Evolutionary conservation across 1,140 invertebrate species (phyloP).

Genomic region (Tetragonula clypearis): DNA sequence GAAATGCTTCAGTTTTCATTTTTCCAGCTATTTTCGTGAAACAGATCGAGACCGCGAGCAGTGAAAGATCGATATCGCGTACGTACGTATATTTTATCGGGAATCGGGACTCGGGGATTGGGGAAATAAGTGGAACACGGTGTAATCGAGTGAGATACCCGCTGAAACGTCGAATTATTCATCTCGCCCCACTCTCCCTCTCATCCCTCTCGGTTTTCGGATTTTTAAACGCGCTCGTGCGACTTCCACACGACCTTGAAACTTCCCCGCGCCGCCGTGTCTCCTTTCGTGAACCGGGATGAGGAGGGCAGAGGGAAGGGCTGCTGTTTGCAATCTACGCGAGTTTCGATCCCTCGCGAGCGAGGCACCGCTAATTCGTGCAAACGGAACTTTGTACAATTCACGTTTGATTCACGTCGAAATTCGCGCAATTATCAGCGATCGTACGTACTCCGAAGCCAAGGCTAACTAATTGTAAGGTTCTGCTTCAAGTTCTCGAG

Average conservation of each 20-base stretch:
- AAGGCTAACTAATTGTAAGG: not conserved
- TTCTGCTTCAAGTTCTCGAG: too few relatives aligned
- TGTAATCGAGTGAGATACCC: not conserved
- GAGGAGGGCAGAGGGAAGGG: not conserved
- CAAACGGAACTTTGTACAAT: not conserved
- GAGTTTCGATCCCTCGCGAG: not conserved
- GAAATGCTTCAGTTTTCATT: too few relatives aligned
- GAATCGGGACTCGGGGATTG: too few relatives aligned
- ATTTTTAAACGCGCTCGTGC: not conserved
- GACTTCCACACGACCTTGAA: not conserved
- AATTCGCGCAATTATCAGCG: constrained; percentile 1
- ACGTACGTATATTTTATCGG: too few relatives aligned
- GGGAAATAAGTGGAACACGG: too few relatives aligned
- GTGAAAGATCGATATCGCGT: too few relatives aligned
- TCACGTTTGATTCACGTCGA: not conserved
- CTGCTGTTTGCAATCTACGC: not conserved
- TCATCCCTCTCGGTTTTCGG: too few relatives aligned
- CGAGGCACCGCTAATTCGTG: not conserved
- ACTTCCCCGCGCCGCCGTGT: not conserved
- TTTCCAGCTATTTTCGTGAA: too few relatives aligned
- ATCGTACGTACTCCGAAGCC: not conserved
- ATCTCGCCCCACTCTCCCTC: not conserved
- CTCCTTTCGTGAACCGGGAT: not conserved
- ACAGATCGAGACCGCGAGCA: too few relatives aligned
- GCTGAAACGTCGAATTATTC: too few relatives aligned